Evolutionary conservation across 2,113 vertebrate species (phyloP).

Genomic region (Ariopsis seemanni): DNA sequence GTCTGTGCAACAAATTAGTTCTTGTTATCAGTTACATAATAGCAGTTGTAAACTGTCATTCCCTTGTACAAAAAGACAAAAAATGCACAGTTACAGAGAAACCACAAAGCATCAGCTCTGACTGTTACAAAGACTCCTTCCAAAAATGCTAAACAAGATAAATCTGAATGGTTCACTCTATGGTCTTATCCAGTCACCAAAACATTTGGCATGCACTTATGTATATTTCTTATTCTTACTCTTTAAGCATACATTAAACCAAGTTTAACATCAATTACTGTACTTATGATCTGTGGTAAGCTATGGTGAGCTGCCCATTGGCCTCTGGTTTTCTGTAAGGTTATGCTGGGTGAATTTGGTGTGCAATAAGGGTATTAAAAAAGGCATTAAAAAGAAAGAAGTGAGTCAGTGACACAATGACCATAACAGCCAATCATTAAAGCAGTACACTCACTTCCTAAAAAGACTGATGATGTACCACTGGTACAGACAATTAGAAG

Average conservation of each 20-base stretch:
- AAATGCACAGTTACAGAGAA: neutral
- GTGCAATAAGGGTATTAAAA: neutral
- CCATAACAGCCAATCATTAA: neutral
- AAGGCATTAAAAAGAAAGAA: neutral
- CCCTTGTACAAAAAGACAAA: neutral
- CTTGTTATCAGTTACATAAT: neutral
- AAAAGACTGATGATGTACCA: neutral
- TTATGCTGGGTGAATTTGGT: neutral
- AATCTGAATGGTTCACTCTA: neutral
- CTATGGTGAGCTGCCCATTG: neutral
- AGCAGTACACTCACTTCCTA: neutral
- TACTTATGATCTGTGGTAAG: neutral
- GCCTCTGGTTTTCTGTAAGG: neutral
- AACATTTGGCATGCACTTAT: neutral
- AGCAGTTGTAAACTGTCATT: neutral
- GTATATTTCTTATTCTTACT: neutral
- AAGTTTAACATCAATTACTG: neutral
- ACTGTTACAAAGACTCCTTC: neutral
- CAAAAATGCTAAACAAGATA: neutral
- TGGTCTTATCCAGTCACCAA: neutral
- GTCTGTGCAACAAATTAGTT: neutral
- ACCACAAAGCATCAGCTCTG: neutral
- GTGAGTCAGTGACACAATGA: neutral
- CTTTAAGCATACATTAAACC: neutral
- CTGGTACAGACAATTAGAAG: neutral